Conservation (phyloP, 1,140 invertebrate species). For the Drosophila pseudoobscura region DNA sequence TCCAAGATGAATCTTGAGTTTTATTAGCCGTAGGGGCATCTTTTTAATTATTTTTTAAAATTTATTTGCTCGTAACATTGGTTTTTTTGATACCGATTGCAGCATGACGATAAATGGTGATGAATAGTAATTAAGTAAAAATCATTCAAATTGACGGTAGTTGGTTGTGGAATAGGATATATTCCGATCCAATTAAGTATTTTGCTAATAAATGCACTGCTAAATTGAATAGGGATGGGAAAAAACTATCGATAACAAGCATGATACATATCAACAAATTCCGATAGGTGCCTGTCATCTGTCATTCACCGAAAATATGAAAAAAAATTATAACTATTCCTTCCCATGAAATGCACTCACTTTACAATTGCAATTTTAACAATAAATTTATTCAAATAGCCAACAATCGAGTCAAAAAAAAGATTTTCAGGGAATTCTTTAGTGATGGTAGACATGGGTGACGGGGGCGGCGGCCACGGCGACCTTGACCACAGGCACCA, state of each 20-base stretch:
- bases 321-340: no score
- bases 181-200: no score
- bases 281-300: no score
- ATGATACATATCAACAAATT: no score
- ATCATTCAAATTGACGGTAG: constrained; percentile 39
- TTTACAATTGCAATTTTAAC: constrained; percentile 27
- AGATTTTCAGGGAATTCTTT: constrained; percentile 7
- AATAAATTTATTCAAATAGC: constrained; percentile 60
- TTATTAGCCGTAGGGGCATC: constrained; percentile 3
- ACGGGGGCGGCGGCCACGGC: constrained; percentile 50
- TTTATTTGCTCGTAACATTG: constrained; percentile 1
- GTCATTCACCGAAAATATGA: not conserved
- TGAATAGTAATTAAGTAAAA: constrained; percentile 26
- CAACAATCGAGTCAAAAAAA: constrained; percentile 37
- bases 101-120: constrained; percentile 20
- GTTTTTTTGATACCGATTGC: constrained; percentile 19
- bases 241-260: no score
- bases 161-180: constrained; percentile 1
- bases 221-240: no score
- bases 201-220: no score
- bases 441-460: constrained; percentile 67
- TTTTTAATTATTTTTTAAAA: constrained; percentile 5
- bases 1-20: no score
- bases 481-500: constrained; percentile 47
- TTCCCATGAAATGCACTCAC: not conserved